Evolutionary conservation across 2,888 invertebrate species (phyloP), one percentile per base, ranked within the genome.

Genomic region (Drosophila testacea): DNA sequence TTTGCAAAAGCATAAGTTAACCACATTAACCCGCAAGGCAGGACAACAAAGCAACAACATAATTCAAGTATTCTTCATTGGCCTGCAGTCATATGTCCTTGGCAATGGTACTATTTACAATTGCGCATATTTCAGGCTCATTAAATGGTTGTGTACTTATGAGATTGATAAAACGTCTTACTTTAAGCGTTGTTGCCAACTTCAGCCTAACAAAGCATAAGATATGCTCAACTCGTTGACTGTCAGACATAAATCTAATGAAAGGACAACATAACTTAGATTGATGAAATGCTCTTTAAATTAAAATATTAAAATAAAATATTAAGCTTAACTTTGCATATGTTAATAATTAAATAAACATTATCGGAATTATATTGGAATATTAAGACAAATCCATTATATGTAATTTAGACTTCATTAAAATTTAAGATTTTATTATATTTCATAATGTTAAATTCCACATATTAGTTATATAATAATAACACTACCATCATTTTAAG

Each of bases 1-100:
- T 34, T 63, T 9, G 16, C 47, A 66, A 62, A 56, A 38, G 69
- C 79, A 65, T 65, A 70, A 77, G 73, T 71, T 70, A 70, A 69
- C 44, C 52, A 42, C 13, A 34, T 42, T 27, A 36, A 63, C 54
- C 55, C 69, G 30, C 50, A 71, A 50, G 47, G 28, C 61, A 48
- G 34, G n/a, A 55, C 60, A 59, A 39, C 47, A 51, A 51, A 51
- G 10, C 5, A 56, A 46, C 27, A 41, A 46, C 6, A 60, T 42
- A 56, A 73, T n/a, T 32, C 57, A 54, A 70, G 46, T 55, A 52
- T 28, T 32, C 44, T 41, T 66, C 55, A 61, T 42, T 72, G 66
- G 39, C 76, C 69, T 42, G 39, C n/a, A 63, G 79, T 27, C 54
- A 65, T 30, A 46, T 69, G 41, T 68, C 38, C 68, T 73, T 61